Percentiles rank a stretch among this genome's conserved stretches.
Conservation (phyloP, 1,140 invertebrate genomes). For the Saxidomus purpurata region DNA sequence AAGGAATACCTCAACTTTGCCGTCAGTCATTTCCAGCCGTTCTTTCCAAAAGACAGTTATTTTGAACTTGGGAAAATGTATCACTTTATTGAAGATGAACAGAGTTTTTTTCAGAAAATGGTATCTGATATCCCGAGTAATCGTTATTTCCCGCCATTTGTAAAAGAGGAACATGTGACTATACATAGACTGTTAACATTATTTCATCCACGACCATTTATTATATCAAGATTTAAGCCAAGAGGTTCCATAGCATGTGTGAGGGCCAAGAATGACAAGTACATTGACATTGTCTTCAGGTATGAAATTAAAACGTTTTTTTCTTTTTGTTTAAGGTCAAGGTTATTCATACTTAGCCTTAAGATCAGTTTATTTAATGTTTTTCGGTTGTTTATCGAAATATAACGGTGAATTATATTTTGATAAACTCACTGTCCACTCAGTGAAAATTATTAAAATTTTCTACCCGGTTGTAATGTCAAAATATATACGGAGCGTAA, state of each 20-base stretch:
- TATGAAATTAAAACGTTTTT: slow-evolving; percentile 54
- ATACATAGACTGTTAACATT: slow-evolving; percentile 82
- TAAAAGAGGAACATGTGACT: slow-evolving; percentile 70
- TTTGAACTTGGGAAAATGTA: slow-evolving; percentile 74
- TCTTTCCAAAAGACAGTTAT: slow-evolving; percentile 73
- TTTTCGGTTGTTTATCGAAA: too few relatives aligned
- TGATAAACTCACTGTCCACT: too few relatives aligned
- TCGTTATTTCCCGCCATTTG: slow-evolving; percentile 80
- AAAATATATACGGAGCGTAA: too few relatives aligned
- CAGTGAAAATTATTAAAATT: too few relatives aligned
- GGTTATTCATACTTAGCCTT: too few relatives aligned
- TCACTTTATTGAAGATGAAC: slow-evolving; percentile 68
- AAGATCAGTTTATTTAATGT: too few relatives aligned
- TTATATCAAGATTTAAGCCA: slow-evolving; percentile 84
- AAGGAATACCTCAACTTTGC: slow-evolving; percentile 76
- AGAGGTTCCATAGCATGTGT: slow-evolving; percentile 83
- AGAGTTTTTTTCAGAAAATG: slow-evolving; percentile 42
- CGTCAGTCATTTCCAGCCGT: slow-evolving; percentile 75
- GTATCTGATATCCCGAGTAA: slow-evolving; percentile 73
- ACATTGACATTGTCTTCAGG: slow-evolving; percentile 86
- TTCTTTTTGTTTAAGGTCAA: neutral
- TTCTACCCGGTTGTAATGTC: too few relatives aligned
- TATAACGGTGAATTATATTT: too few relatives aligned
- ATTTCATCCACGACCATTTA: slow-evolving; percentile 85
- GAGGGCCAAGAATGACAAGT: slow-evolving; percentile 82